Evolutionary conservation across 1,140 invertebrate genomes (phyloP).

Genomic region (Pachyrhynchus sulphureomaculatus): DNA sequence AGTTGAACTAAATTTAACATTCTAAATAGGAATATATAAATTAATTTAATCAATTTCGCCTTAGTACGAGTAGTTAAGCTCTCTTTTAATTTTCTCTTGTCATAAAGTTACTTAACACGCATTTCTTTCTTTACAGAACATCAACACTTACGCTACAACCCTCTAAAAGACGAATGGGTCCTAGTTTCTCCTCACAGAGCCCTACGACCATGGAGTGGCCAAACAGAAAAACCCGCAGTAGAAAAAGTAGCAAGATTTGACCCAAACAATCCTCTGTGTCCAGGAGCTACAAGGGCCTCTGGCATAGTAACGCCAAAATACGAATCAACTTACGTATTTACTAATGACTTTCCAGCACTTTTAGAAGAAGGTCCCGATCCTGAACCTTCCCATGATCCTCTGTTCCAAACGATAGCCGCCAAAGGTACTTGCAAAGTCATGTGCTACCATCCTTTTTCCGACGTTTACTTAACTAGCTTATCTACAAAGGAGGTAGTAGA

Average conservation of each 20-base stretch:
- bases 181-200: constrained; percentile 93
- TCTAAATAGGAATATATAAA: too few species aligned
- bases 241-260: constrained; percentile 51
- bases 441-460: constrained; percentile 95
- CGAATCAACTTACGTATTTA: constrained; percentile 86
- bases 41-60: too few species aligned
- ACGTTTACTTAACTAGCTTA: constrained; percentile 85
- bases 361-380: constrained; percentile 77
- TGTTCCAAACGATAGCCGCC: constrained; percentile 78
- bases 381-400: constrained; percentile 66
- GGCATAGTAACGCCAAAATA: constrained; percentile 87
- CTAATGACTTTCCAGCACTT: constrained; percentile 96
- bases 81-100: too few species aligned
- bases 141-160: constrained; percentile 91
- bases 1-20: too few species aligned
- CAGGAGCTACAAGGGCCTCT: constrained; percentile 79
- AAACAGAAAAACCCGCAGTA: constrained; percentile 67
- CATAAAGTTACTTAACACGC: too few species aligned
- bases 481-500: constrained; percentile 70
- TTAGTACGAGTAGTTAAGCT: too few species aligned
- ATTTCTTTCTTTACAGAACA: constrained; percentile 85
- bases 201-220: constrained; percentile 91
- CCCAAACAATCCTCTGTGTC: constrained; percentile 78
- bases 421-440: constrained; percentile 82
- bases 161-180: constrained; percentile 93